Evolutionary conservation across 1,140 invertebrate genomes (phyloP).

Genomic region (Neodiprion fabricii): DNA sequence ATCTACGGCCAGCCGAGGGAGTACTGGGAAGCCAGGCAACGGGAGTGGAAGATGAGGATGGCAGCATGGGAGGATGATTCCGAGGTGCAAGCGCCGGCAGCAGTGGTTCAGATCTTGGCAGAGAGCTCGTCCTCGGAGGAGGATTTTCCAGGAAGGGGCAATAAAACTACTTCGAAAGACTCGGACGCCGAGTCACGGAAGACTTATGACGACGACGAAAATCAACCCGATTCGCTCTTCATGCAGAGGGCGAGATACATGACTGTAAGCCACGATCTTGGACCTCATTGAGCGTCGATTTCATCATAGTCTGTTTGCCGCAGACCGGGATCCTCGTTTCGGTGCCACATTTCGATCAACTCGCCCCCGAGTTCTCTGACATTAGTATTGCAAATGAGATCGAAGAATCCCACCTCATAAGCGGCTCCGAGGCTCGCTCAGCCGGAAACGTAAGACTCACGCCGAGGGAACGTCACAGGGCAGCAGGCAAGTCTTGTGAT

Average conservation of each 20-base stretch:
- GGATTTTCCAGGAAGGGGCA: background rate
- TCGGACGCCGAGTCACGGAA: background rate
- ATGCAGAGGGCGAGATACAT: background rate
- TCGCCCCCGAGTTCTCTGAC: background rate
- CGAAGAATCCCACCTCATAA: background rate
- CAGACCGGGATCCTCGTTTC: background rate
- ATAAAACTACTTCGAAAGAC: background rate
- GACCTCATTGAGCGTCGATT: too few relatives aligned
- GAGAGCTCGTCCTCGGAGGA: background rate
- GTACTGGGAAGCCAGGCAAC: slow-evolving; percentile 36
- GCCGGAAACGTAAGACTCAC: background rate
- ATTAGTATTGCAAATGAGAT: background rate
- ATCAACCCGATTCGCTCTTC: background rate
- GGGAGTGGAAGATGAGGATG: slow-evolving; percentile 24
- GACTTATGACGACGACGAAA: background rate
- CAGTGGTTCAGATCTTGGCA: background rate
- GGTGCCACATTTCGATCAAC: background rate
- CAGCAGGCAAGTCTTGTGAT: background rate
- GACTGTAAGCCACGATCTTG: background rate
- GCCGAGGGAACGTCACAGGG: background rate
- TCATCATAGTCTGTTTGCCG: background rate
- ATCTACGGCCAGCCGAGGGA: slow-evolving; percentile 32
- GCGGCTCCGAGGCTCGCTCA: background rate
- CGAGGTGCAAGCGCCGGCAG: background rate
- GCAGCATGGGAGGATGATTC: background rate